A percentile compares a stretch with the other conserved stretches of the same genome.
Conservation (phyloP, 2,113 vertebrate species). For the Neopipo cinnamomea region DNA sequence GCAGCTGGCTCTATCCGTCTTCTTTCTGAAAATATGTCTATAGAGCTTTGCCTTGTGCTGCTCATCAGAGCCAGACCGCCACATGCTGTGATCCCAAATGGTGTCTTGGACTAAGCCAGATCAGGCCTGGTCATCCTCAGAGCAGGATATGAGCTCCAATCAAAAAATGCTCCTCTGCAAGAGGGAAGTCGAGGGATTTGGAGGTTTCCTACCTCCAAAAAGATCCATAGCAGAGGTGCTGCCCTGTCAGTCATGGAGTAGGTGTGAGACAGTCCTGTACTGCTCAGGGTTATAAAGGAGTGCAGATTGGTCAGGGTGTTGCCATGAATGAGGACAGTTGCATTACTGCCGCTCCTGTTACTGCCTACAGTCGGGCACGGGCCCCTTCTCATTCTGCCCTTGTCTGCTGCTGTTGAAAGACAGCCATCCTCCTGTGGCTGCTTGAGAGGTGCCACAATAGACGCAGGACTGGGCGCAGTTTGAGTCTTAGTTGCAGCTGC, state of each 20-base stretch:
- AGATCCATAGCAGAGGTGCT: neutral
- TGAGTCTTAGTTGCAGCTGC: neutral
- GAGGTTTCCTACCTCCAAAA: neutral
- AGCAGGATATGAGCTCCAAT: neutral
- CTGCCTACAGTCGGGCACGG: neutral
- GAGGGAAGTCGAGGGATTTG: neutral
- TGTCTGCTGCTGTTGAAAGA: neutral
- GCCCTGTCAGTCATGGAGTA: neutral
- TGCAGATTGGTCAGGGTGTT: neutral
- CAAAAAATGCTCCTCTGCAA: neutral
- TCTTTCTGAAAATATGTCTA: neutral
- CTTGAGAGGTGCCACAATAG: neutral
- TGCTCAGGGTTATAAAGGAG: neutral
- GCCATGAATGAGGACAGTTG: neutral
- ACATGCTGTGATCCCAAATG: conserved; percentile 47
- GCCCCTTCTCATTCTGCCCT: neutral
- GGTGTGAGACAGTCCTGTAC: neutral
- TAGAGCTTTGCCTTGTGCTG: neutral
- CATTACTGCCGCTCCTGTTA: neutral
- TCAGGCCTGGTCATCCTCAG: neutral
- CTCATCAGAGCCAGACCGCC: neutral
- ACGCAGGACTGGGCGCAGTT: neutral
- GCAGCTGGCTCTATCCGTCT: neutral
- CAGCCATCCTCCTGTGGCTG: neutral
- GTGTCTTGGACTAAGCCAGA: neutral